Evolutionary conservation across 2,113 vertebrate genomes (phyloP).

Genomic region (Sceloporus tristichus): DNA sequence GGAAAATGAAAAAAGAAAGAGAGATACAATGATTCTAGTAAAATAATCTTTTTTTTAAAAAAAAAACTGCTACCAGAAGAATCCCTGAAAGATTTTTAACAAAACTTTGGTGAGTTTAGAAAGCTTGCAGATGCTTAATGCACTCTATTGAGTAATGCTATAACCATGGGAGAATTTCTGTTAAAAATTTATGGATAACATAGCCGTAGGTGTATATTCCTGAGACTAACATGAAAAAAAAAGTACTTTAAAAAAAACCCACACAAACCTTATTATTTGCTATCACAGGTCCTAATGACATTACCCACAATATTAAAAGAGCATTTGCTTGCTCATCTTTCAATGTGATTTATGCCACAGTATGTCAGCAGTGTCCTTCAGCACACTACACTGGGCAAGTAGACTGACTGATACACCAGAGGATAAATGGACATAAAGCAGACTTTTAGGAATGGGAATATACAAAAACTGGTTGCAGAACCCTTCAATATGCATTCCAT

Average conservation of each 20-base stretch:
- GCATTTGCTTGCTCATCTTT: too few relatives aligned
- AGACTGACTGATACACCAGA: too few relatives aligned
- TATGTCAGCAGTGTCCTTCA: too few relatives aligned
- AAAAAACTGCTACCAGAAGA: conserved; percentile 1
- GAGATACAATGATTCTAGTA: not conserved
- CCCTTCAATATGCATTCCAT: too few relatives aligned
- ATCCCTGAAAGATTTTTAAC: not conserved
- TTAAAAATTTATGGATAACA: conserved; percentile 16
- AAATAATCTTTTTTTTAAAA: not conserved
- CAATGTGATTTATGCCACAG: too few relatives aligned
- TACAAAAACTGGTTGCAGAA: too few relatives aligned
- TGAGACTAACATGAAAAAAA: not conserved
- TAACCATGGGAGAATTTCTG: not conserved
- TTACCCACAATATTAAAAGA: too few relatives aligned
- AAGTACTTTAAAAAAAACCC: not conserved
- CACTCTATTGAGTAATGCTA: not conserved
- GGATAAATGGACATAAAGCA: too few relatives aligned
- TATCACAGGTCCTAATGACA: not conserved
- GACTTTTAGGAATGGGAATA: too few relatives aligned
- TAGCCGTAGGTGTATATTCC: not conserved
- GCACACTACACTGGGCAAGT: too few relatives aligned
- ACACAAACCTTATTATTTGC: not conserved
- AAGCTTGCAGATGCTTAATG: not conserved
- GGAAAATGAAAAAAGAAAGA: not conserved
- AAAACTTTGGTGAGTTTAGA: conserved; percentile 21